A percentile compares a stretch with the other conserved stretches of the same genome.
phyloP scores from a whole-genome alignment of 2,888 invertebrate species.

The Leptinotarsa tumamoca region DNA sequence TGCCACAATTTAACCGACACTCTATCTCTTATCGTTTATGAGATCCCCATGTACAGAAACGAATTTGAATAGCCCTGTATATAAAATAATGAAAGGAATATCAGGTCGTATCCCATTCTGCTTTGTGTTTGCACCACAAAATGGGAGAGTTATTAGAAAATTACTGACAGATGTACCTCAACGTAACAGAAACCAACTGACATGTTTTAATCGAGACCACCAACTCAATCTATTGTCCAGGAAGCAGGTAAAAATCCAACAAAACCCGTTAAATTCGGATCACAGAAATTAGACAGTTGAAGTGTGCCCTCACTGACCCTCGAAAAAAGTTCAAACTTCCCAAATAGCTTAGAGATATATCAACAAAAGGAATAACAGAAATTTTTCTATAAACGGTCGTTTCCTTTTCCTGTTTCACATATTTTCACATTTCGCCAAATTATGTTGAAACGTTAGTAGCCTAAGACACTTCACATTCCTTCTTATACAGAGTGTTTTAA shows the following conservation, averaged over 20 bases:
- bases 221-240: not conserved
- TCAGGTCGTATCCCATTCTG: not conserved
- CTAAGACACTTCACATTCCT: too few relatives aligned
- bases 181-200: constrained; percentile 3
- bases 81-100: too few relatives aligned
- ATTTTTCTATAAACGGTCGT: constrained; percentile 7
- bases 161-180: constrained; percentile 8
- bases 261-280: not conserved
- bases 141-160: not conserved
- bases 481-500: too few relatives aligned
- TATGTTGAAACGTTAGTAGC: too few relatives aligned
- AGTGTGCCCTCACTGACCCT: constrained; percentile 2
- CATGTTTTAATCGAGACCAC: constrained; percentile 2
- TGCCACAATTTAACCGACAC: too few relatives aligned
- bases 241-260: constrained; percentile 5
- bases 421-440: not conserved
- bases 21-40: too few relatives aligned
- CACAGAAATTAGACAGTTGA: constrained; percentile 6
- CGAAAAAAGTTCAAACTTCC: not conserved
- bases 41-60: too few relatives aligned
- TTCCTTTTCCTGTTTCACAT: constrained; percentile 1
- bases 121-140: not conserved
- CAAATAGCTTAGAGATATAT: not conserved
- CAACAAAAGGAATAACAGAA: constrained; percentile 17
- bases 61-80: too few relatives aligned